Evolutionary conservation across 2,113 vertebrate species (phyloP).

Genomic region (Pseudorasbora parva): DNA sequence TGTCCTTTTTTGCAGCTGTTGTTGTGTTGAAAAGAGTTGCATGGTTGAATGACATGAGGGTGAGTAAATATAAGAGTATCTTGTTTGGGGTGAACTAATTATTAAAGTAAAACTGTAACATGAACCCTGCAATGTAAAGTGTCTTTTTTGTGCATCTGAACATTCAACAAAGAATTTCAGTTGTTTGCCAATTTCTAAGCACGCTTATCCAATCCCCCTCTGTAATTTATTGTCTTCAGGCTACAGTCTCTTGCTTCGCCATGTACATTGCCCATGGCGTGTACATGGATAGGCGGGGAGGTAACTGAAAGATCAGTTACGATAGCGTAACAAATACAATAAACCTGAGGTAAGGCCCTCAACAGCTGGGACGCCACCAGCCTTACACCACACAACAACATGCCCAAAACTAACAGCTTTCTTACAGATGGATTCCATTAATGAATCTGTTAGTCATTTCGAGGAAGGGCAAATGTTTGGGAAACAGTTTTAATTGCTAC

Average conservation of each 20-base stretch:
- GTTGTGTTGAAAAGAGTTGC: too few species aligned
- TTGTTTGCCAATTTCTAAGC: not conserved
- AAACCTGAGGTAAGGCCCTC: slow-evolving; percentile 83
- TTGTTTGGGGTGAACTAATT: not conserved
- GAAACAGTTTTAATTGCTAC: not conserved
- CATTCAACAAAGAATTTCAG: not conserved
- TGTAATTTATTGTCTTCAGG: slow-evolving; percentile 92
- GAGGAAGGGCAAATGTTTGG: not conserved
- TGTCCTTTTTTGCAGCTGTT: too few species aligned
- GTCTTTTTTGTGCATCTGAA: slow-evolving; percentile 9
- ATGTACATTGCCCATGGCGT: slow-evolving; percentile 87
- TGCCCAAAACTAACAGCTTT: not conserved
- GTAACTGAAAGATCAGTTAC: slow-evolving; percentile 91
- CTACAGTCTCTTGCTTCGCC: slow-evolving; percentile 92
- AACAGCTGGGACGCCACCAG: not conserved
- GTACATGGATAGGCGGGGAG: slow-evolving; percentile 87
- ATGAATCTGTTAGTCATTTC: not conserved
- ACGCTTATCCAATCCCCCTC: slow-evolving; percentile 63
- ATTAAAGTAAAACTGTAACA: not conserved
- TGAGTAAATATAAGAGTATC: not conserved
- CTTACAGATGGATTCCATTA: not conserved
- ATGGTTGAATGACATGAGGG: too few species aligned
- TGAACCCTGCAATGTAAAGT: not conserved
- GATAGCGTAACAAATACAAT: slow-evolving; percentile 87
- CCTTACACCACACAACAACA: slow-evolving; percentile 31